phyloP scores from a whole-genome alignment of 2,797 vertebrate species.

The Peromyscus eremicus region DNA sequence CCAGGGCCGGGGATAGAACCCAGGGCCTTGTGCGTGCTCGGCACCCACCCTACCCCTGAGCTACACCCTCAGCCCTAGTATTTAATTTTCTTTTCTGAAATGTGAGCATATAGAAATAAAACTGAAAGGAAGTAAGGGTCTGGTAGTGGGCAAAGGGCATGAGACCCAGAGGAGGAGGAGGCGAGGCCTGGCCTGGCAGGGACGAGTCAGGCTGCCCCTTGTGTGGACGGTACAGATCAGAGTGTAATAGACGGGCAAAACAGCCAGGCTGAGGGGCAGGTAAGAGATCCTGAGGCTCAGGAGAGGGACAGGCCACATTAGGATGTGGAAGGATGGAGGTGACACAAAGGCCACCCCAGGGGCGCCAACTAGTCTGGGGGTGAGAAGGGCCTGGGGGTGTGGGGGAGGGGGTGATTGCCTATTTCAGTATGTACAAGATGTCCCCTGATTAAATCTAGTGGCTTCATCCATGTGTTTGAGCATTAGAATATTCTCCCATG shows the following conservation, averaged over 20 bases:
- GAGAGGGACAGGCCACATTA: background rate
- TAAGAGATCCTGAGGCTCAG: background rate
- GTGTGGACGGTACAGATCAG: background rate
- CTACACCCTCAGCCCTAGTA: background rate
- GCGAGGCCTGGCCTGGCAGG: background rate
- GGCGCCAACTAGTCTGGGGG: background rate
- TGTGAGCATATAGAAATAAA: background rate
- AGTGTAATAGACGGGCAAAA: rapidly evolving
- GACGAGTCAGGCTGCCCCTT: rapidly evolving
- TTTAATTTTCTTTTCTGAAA: background rate
- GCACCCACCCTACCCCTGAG: background rate
- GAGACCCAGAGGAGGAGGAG: background rate
- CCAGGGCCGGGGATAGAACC: background rate
- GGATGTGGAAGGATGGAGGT: slow-evolving; percentile 8
- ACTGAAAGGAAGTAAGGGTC: background rate
- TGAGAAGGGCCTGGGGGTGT: background rate
- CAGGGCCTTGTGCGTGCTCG: background rate
- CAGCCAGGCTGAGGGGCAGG: background rate
- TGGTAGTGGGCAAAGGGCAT: background rate
- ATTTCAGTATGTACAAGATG: background rate
- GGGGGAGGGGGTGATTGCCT: rapidly evolving
- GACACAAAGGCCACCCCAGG: background rate
- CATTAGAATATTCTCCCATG: rapidly evolving
- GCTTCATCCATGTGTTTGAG: background rate
- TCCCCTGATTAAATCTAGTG: background rate